These are phyloP conservation scores for Kradibia gibbosae DNA, from an alignment of 1,140 invertebrate species.

Conservation along the genomic window DNA sequence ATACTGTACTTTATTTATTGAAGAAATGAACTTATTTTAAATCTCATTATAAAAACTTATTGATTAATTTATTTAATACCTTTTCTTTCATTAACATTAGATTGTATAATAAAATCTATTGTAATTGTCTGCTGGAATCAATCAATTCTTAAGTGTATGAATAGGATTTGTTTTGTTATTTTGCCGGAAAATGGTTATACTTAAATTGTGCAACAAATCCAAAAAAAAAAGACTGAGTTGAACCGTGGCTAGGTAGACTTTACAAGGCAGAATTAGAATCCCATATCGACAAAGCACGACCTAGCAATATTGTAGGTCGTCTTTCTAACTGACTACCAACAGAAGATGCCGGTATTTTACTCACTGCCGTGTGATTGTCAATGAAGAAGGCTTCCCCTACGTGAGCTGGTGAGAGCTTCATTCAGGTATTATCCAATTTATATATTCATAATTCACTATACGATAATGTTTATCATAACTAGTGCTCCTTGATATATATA, in stretches of 20 bases:
- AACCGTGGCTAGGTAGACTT: conserved; percentile 57
- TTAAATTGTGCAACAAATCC: conserved; percentile 36
- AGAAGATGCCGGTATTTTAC: conserved; percentile 73
- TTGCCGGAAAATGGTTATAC: conserved; percentile 5
- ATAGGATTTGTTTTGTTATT: conserved; percentile 43
- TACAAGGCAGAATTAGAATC: conserved; percentile 65
- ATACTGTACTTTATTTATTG: conserved; percentile 4
- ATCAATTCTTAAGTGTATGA: background rate
- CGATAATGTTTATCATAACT: conserved; percentile 66
- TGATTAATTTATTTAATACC: background rate
- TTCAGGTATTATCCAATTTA: conserved; percentile 75
- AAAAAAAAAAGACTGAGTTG: conserved; percentile 41
- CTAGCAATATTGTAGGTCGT: conserved; percentile 72
- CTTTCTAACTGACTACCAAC: conserved; percentile 74
- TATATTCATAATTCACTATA: conserved; percentile 73
- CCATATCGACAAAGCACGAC: conserved; percentile 71
- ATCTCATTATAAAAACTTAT: background rate
- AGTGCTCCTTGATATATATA: conserved; percentile 67
- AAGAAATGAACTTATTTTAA: conserved; percentile 35
- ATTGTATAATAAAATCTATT: conserved; percentile 19
- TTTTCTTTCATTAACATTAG: conserved; percentile 32
- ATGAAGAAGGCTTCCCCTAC: conserved; percentile 73
- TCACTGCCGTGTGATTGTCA: conserved; percentile 73
- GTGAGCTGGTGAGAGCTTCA: conserved; percentile 70
- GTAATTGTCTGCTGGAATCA: conserved; percentile 1